These are phyloP conservation scores for Pherbina coryleti DNA, from an alignment of 2,888 invertebrate genomes.

Conservation along the genomic window DNA sequence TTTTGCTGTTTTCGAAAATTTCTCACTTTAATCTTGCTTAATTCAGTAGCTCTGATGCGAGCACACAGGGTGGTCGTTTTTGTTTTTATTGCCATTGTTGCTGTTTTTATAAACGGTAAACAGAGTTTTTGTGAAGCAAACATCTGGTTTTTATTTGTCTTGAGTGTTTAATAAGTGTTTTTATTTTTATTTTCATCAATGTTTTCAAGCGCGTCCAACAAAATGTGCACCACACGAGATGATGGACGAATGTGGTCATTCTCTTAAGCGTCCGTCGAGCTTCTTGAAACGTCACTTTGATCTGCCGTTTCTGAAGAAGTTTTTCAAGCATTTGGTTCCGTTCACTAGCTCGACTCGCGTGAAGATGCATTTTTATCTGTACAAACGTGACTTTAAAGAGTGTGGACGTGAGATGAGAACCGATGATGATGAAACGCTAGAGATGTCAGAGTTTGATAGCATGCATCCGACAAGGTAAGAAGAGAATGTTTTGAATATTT, in stretches of 20 bases:
- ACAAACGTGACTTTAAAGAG: constrained; percentile 62
- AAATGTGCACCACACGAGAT: neutral
- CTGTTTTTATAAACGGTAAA: constrained; percentile 10
- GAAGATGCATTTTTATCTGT: constrained; percentile 64
- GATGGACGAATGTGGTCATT: constrained; percentile 57
- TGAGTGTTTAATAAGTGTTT: neutral
- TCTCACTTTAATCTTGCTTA: constrained; percentile 52
- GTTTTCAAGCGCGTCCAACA: constrained; percentile 2
- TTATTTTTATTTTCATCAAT: neutral
- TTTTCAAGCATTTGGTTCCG: constrained; percentile 61
- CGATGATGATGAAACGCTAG: constrained; percentile 57
- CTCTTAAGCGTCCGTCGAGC: constrained; percentile 52
- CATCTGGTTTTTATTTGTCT: neutral
- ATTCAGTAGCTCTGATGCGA: constrained; percentile 19
- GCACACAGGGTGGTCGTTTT: neutral
- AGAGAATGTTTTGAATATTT: no score
- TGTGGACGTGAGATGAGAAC: constrained; percentile 62
- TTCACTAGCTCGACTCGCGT: constrained; percentile 56
- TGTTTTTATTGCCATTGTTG: neutral
- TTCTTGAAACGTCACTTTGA: constrained; percentile 58
- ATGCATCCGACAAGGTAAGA: constrained; percentile 64
- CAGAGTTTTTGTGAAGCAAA: neutral
- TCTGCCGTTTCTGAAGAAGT: constrained; percentile 60
- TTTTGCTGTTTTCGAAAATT: neutral
- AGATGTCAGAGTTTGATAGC: constrained; percentile 60